phyloP scores from a whole-genome alignment of 2,888 invertebrate genomes.

The Heliconius hortense region DNA sequence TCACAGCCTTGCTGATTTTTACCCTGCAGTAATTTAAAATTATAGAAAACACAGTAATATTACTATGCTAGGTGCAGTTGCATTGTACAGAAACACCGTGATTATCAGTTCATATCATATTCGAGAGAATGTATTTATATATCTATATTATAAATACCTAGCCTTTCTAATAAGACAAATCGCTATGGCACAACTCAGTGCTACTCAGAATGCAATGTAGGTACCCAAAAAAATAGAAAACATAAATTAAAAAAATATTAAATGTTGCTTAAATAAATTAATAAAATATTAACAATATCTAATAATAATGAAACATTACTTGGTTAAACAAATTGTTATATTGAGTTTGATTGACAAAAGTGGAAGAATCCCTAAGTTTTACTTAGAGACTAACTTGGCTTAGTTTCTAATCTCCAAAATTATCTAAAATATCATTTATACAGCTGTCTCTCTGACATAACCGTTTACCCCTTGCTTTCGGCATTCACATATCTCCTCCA shows the following conservation, averaged over 20 bases:
- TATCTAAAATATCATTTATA: constrained; percentile 7
- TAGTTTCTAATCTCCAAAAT: not conserved
- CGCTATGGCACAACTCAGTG: too few species aligned
- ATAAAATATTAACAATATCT: not conserved
- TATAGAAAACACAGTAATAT: constrained; percentile 2
- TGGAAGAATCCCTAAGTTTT: not conserved
- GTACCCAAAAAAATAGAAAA: too few species aligned
- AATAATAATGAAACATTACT: not conserved
- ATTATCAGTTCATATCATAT: not conserved
- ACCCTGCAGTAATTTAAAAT: constrained; percentile 18
- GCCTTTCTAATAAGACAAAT: not conserved
- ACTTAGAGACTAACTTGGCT: constrained; percentile 5
- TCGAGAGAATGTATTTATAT: not conserved
- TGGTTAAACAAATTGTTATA: not conserved
- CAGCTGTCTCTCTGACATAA: constrained; percentile 30
- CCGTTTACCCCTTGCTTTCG: constrained; percentile 31
- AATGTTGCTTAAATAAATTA: not conserved
- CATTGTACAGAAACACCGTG: not conserved
- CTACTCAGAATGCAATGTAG: not conserved
- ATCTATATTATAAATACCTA: not conserved
- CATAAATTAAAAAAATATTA: not conserved
- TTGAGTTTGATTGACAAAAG: not conserved
- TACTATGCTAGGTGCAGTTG: not conserved
- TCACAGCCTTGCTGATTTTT: constrained; percentile 30
- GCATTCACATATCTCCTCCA: constrained; percentile 5